Evolutionary conservation across 1,140 invertebrate species (phyloP), one percentile per base, ranked within the genome.

Genomic region (Cydia strobilella): DNA sequence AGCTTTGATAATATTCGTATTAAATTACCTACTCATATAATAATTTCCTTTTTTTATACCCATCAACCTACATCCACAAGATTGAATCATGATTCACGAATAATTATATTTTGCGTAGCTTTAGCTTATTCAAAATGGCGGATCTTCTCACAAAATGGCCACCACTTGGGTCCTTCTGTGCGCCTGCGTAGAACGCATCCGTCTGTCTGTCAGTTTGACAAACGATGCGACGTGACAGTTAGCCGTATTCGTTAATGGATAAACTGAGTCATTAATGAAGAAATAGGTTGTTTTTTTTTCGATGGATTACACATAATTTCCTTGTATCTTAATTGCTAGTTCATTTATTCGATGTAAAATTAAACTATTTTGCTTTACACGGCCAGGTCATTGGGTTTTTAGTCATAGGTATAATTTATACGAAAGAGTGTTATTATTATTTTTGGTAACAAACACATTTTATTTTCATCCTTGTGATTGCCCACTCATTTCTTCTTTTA

Each of bases 141-240:
- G 54, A 23, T 0, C 6, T 0, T 23, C 20, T 9, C 10, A 20
- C 20, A 23, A 59, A 59, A 59, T 59, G 54, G 54, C 5, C 18
- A 3, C 9, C 54, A 12, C 54, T 23, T 59, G 23, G 20, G 18
- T 7, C 20, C 9, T 59, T 59, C n/a, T 23, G 20, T 23, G 54
- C 54, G 54, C 54, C 3, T 59, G 54, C 54, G 54, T 59, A 2
- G 18, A 23, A 23, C 12, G n/a, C 27, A 31, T 66, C 63, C 25
- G 65, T 35, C 65, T 69, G 65, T 69, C 35, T 35, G 65, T 69
- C 65, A 69, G 20, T 69, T 69, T 69, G 65, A 69, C 65, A 42
- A 69, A 69, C 31, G 65, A 69, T 69, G 35, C n/a, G 65, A n/a
- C 65, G 27, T 69, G 65, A 69, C 65, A 69, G 65, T 69, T 69